These are phyloP conservation scores for Pygocentrus nattereri DNA, from an alignment of 2,797 vertebrate species.

Conservation along the genomic window DNA sequence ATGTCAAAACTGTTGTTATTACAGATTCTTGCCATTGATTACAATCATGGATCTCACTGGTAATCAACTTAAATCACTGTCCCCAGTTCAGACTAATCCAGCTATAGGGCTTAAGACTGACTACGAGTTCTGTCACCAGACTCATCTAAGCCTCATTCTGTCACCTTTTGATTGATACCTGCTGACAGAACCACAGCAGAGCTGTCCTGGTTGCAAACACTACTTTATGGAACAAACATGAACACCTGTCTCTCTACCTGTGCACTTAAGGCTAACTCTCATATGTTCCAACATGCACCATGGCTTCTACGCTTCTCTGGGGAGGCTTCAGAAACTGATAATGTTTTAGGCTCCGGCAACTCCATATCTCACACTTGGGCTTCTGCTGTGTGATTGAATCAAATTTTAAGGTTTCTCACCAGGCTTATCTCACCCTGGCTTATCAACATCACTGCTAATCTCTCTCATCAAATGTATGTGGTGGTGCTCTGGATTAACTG, in stretches of 20 bases:
- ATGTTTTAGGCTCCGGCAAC: neutral
- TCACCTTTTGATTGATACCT: neutral
- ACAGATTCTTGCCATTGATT: no score
- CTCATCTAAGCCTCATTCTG: neutral
- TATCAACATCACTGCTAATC: neutral
- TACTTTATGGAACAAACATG: slow-evolving; percentile 3
- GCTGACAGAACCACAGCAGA: neutral
- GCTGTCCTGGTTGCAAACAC: neutral
- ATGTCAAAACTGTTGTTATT: no score
- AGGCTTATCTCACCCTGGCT: neutral
- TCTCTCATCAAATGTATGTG: neutral
- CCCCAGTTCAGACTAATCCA: neutral
- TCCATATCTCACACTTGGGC: slow-evolving; percentile 1
- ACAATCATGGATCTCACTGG: no score
- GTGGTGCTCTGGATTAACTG: neutral
- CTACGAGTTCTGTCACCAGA: neutral
- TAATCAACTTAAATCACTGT: no score
- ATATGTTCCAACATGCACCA: neutral
- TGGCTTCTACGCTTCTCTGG: neutral
- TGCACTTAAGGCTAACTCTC: neutral
- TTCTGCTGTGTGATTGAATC: neutral
- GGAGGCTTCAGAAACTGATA: neutral
- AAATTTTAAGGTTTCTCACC: neutral
- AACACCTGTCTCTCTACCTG: neutral
- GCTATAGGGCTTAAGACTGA: neutral